phyloP scores from a whole-genome alignment of 2,888 invertebrate species.

The Sisyra nigra region DNA sequence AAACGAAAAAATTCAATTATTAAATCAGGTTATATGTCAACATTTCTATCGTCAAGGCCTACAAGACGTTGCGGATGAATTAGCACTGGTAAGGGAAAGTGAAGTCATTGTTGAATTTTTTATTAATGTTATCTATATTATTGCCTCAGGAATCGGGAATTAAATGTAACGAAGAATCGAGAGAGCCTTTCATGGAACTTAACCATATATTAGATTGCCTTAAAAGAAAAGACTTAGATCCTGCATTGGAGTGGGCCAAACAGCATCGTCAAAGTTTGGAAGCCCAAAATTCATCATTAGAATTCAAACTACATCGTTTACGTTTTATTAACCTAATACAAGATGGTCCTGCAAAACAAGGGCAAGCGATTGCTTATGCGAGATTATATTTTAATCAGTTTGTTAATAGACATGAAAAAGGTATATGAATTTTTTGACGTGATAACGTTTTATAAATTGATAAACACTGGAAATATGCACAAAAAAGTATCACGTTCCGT shows the following conservation, averaged over 20 bases:
- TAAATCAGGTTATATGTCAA: constrained; percentile 86
- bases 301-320: constrained; percentile 68
- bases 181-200: constrained; percentile 65
- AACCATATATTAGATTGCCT: constrained; percentile 81
- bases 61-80: constrained; percentile 77
- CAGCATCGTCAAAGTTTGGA: constrained; percentile 56
- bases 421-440: constrained; percentile 22
- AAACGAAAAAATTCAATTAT: constrained; percentile 44
- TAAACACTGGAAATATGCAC: too few species aligned
- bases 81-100: constrained; percentile 36
- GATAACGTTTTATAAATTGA: too few species aligned
- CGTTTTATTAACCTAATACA: constrained; percentile 60
- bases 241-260: constrained; percentile 78
- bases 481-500: too few species aligned
- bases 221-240: constrained; percentile 61
- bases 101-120: constrained; percentile 1
- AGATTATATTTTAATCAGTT: constrained; percentile 69
- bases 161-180: constrained; percentile 41
- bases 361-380: constrained; percentile 77
- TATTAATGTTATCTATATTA: constrained; percentile 8
- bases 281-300: constrained; percentile 50
- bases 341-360: constrained; percentile 49
- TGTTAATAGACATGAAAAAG: constrained; percentile 58
- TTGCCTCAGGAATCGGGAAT: constrained; percentile 49
- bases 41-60: constrained; percentile 91